These are phyloP conservation scores for Mormoops blainvillei DNA, from an alignment of 2,113 vertebrate species.

Conservation along the genomic window DNA sequence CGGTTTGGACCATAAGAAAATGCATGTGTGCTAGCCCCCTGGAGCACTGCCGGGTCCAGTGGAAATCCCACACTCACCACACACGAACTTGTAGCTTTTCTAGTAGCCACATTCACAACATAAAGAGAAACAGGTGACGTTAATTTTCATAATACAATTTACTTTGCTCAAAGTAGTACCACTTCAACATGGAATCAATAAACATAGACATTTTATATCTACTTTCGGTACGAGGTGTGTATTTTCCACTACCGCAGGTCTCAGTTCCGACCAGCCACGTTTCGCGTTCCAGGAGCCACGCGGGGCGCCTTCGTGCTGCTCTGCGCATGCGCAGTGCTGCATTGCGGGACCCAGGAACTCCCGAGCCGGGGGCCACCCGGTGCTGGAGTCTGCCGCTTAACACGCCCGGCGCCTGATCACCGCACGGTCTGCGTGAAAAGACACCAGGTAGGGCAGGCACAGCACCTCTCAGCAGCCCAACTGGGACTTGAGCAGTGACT, in stretches of 20 bases:
- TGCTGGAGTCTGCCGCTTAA: neutral
- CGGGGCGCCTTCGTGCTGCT: neutral
- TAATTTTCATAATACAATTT: neutral
- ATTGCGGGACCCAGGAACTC: neutral
- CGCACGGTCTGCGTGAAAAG: rapidly evolving
- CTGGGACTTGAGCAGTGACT: neutral
- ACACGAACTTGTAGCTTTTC: neutral
- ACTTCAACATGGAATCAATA: neutral
- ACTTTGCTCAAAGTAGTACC: neutral
- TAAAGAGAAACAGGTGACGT: neutral
- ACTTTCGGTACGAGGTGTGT: neutral
- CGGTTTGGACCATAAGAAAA: neutral
- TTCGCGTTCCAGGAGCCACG: neutral
- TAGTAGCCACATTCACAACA: neutral
- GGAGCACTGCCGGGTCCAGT: neutral
- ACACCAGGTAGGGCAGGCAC: rapidly evolving
- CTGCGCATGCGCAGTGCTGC: rapidly evolving
- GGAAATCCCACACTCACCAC: neutral
- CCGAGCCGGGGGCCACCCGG: rapidly evolving
- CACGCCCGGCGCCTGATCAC: rapidly evolving
- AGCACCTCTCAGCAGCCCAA: neutral
- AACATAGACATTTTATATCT: neutral
- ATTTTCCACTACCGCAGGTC: neutral
- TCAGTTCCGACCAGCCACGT: neutral
- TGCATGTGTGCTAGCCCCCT: rapidly evolving